A percentile compares a stretch with the other conserved stretches of the same genome.
Conservation (phyloP, 2,888 invertebrate genomes). For the Clanis bilineata region DNA sequence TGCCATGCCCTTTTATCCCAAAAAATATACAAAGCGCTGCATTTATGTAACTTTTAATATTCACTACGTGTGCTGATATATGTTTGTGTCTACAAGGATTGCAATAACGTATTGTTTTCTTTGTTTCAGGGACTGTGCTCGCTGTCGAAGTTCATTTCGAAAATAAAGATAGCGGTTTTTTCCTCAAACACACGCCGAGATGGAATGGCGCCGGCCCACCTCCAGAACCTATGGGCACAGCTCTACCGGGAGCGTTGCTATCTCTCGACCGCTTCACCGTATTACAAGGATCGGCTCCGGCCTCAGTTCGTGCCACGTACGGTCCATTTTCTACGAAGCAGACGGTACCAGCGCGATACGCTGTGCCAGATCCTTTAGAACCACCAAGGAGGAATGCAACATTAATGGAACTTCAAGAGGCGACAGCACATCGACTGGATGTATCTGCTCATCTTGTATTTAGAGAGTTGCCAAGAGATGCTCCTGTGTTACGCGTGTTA, state of each 20-base stretch:
- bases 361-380: conserved; percentile 92
- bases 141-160: conserved; percentile 95
- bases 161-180: conserved; percentile 95
- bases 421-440: conserved; percentile 89
- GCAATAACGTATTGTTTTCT: conserved; percentile 33
- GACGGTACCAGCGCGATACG: conserved; percentile 94
- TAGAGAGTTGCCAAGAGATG: conserved; percentile 91
- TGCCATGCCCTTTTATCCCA: conserved; percentile 66
- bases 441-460: conserved; percentile 97
- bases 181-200: conserved; percentile 90
- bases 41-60: conserved; percentile 61
- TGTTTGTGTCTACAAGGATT: conserved; percentile 39
- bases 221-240: conserved; percentile 70
- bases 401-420: conserved; percentile 82
- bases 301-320: conserved; percentile 94
- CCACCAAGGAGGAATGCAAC: conserved; percentile 82
- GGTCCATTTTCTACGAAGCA: conserved; percentile 98
- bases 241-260: conserved; percentile 85
- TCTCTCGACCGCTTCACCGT: conserved; percentile 95
- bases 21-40: conserved; percentile 59
- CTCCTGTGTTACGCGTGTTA: conserved; percentile 94
- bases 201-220: conserved; percentile 84
- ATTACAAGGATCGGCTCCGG: conserved; percentile 94
- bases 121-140: conserved; percentile 84
- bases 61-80: conserved; percentile 38